phyloP scores from a whole-genome alignment of 2,113 vertebrate genomes.

The Hippocampus abdominalis region DNA sequence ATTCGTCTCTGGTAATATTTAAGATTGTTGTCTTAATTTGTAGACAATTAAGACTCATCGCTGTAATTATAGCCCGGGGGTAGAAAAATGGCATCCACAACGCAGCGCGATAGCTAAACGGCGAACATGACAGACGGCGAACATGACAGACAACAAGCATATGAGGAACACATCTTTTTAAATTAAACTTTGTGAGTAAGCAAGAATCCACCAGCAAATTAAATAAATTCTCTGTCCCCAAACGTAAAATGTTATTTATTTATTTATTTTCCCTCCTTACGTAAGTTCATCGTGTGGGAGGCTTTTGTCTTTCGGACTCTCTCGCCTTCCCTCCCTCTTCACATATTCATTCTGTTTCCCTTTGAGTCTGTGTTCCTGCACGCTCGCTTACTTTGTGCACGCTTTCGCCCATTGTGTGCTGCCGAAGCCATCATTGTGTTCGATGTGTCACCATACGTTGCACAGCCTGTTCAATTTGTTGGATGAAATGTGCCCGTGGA shows the following conservation, averaged over 20 bases:
- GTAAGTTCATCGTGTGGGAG: slow-evolving; percentile 52
- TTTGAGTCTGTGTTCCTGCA: slow-evolving; percentile 61
- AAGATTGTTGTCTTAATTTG: background rate
- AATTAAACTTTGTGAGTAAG: slow-evolving; percentile 9
- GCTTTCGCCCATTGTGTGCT: slow-evolving; percentile 23
- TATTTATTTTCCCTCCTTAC: slow-evolving; percentile 46
- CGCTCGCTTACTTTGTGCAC: slow-evolving; percentile 19
- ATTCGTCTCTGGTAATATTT: background rate
- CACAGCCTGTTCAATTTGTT: slow-evolving; percentile 35
- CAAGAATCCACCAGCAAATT: slow-evolving; percentile 30
- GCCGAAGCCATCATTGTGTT: slow-evolving; percentile 35
- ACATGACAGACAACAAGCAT: background rate
- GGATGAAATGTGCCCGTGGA: background rate
- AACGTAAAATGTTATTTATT: slow-evolving; percentile 41
- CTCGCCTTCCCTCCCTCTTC: slow-evolving; percentile 13
- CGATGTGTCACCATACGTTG: slow-evolving; percentile 46
- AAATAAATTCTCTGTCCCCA: slow-evolving; percentile 31
- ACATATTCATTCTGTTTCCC: slow-evolving; percentile 32
- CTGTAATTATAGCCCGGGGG: background rate
- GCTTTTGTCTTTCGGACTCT: slow-evolving; percentile 33
- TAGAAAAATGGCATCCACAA: background rate
- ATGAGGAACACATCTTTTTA: background rate
- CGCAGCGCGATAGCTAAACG: background rate
- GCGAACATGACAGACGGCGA: background rate
- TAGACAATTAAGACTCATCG: background rate